phyloP scores from a whole-genome alignment of 2,888 invertebrate genomes.

The Acanthosepion lycidas region DNA sequence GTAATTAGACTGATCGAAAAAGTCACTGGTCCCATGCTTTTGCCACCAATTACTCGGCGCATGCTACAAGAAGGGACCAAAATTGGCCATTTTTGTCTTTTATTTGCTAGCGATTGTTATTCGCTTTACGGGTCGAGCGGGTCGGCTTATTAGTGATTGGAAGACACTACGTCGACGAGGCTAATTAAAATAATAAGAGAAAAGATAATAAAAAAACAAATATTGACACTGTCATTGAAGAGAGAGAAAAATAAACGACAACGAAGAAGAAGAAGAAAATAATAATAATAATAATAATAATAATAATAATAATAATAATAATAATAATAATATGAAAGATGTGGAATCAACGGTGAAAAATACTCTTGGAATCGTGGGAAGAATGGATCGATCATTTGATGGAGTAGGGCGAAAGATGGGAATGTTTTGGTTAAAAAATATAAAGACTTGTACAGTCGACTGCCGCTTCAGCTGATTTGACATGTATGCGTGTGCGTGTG shows the following conservation, averaged over 20 bases:
- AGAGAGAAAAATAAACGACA: neutral
- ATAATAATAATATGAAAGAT: too few relatives aligned
- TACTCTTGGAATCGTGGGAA: too few relatives aligned
- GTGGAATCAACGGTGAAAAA: too few relatives aligned
- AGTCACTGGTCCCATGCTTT: neutral
- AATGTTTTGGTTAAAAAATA: too few relatives aligned
- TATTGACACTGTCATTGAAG: neutral
- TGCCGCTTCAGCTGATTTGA: too few relatives aligned
- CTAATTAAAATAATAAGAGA: neutral
- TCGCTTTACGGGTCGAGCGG: neutral
- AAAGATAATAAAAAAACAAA: neutral
- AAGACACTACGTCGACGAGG: neutral
- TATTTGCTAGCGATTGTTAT: neutral
- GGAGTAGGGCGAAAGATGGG: too few relatives aligned
- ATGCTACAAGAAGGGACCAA: neutral
- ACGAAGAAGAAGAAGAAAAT: neutral
- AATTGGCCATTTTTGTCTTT: neutral
- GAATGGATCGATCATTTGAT: too few relatives aligned
- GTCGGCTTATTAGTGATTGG: neutral
- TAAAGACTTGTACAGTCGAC: too few relatives aligned
- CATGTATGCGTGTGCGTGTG: too few relatives aligned
- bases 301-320: too few relatives aligned
- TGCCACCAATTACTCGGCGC: neutral
- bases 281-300: neutral
- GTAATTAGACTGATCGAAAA: slow-evolving; percentile 8